Evolutionary conservation across 1,140 invertebrate genomes (phyloP), one percentile per base, ranked within the genome.

Genomic region (Pseudachorutes palmiensis): DNA sequence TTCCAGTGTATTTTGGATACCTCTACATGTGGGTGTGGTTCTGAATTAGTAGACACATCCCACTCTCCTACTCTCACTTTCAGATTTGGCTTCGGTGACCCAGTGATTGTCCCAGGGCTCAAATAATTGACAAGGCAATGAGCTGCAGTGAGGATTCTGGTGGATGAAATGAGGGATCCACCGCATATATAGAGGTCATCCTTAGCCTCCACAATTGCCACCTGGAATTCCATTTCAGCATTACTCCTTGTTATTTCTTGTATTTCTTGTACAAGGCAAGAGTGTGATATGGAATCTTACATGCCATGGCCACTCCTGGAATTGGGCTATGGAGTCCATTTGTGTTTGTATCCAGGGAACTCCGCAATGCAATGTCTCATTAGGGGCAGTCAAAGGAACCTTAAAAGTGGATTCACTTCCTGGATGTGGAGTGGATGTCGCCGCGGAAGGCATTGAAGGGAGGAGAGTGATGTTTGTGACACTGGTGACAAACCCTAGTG

Each of bases 21-120:
- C 62, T 78, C 77, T 41, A 77, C 75, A 65, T 78, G 77, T 3
- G 69, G 66, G 0, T 75, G 64, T 9, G 76, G 74, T 64, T 79
- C 78, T 1, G 68, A 69, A 16, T 76, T 78, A 2, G 75, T 76
- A 29, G 76, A 77, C 3, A 82, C 78, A 57, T 83, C 80, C 69
- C 82, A 81, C 71, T 82, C 80, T 2, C 82, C 82, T 0, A 81
- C 75, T 16, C 79, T 74, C 3, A 82, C 77, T 72, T 79, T 80
- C 69, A 81, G 70, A 16, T 65, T 69, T 64, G 30, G 71, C 55
- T 33, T 14, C 12, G 51, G 51, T 55, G 51, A 55, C 64, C 64
- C 72, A 75, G 51, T 48, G 55, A 31, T 45, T 19, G 19, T 19
- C 9, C 36, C 36, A 45, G 36, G 19, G 36, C 9, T 45, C n/a